Evolutionary conservation across 1,140 invertebrate species (phyloP).

Genomic region (Teleopsis dalmanni): DNA sequence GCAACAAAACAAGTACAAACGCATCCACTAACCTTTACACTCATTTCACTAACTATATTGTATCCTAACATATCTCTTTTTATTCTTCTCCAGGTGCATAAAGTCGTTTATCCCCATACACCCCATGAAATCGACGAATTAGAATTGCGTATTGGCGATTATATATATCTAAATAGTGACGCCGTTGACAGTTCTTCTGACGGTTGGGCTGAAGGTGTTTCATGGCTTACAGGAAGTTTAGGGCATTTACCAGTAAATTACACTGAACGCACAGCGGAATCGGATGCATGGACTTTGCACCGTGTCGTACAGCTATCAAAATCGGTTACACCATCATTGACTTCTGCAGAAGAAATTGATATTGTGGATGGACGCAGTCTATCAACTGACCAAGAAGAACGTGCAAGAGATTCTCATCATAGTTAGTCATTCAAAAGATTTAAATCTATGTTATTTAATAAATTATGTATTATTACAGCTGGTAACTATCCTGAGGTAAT

Average conservation of each 20-base stretch:
- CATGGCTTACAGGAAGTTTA: slow-evolving; percentile 74
- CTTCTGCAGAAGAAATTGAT: slow-evolving; percentile 45
- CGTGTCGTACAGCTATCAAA: slow-evolving; percentile 54
- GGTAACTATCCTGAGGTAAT: slow-evolving; percentile 22
- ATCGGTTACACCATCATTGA: slow-evolving; percentile 44
- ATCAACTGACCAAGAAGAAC: slow-evolving; percentile 35
- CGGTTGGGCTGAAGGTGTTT: slow-evolving; percentile 80
- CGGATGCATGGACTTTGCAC: slow-evolving; percentile 84
- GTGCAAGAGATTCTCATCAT: not conserved
- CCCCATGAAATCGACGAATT: slow-evolving; percentile 75
- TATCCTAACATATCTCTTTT: not conserved
- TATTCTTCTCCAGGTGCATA: slow-evolving; percentile 57
- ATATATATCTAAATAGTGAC: slow-evolving; percentile 70
- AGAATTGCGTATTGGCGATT: slow-evolving; percentile 77
- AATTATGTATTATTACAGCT: not conserved
- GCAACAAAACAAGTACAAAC: slow-evolving; percentile 62
- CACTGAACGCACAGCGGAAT: slow-evolving; percentile 74
- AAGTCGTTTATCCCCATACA: slow-evolving; percentile 71
- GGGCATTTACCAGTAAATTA: slow-evolving; percentile 76
- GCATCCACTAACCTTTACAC: not conserved
- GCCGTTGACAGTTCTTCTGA: slow-evolving; percentile 64
- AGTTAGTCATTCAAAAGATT: not conserved
- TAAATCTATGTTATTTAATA: not conserved
- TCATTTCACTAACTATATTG: no score
- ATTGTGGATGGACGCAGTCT: slow-evolving; percentile 46